Percentiles rank a stretch among this genome's conserved stretches.
These are phyloP conservation scores for Aleiodes alternator DNA, from an alignment of 2,888 invertebrate species.

Conservation along the genomic window DNA sequence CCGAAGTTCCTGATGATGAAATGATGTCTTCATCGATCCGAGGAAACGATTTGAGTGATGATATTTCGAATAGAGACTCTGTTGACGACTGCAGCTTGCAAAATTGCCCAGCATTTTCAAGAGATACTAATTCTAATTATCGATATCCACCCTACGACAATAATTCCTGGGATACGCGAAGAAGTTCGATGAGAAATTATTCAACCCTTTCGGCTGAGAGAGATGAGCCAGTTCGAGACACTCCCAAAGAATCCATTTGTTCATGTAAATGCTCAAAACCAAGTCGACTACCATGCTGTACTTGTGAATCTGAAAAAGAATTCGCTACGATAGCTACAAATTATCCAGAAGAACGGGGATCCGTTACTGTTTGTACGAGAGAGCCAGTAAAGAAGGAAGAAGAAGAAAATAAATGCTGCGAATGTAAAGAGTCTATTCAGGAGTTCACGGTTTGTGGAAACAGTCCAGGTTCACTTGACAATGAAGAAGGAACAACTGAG, in stretches of 20 bases:
- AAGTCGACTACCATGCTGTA: constrained; percentile 6
- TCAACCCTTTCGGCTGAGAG: neutral
- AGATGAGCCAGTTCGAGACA: constrained; percentile 33
- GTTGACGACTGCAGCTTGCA: constrained; percentile 20
- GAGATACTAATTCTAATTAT: neutral
- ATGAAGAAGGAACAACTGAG: neutral
- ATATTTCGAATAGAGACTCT: constrained; percentile 34
- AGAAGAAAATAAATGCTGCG: constrained; percentile 42
- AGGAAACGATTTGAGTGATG: neutral
- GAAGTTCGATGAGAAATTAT: neutral
- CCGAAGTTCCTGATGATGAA: constrained; percentile 24
- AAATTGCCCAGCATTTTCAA: constrained; percentile 26
- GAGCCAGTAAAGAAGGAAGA: constrained; percentile 58
- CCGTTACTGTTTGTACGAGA: constrained; percentile 32
- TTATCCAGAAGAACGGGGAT: constrained; percentile 26
- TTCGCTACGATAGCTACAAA: constrained; percentile 11
- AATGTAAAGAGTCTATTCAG: neutral
- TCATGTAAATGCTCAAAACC: neutral
- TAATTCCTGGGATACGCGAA: constrained; percentile 26
- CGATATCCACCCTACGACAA: constrained; percentile 18
- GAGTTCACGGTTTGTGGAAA: constrained; percentile 38
- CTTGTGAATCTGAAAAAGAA: constrained; percentile 5
- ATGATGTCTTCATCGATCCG: constrained; percentile 29
- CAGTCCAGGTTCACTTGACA: constrained; percentile 4
- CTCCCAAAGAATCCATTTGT: constrained; percentile 10